phyloP scores from a whole-genome alignment of 2,888 invertebrate species.

The Catocala nupta region DNA sequence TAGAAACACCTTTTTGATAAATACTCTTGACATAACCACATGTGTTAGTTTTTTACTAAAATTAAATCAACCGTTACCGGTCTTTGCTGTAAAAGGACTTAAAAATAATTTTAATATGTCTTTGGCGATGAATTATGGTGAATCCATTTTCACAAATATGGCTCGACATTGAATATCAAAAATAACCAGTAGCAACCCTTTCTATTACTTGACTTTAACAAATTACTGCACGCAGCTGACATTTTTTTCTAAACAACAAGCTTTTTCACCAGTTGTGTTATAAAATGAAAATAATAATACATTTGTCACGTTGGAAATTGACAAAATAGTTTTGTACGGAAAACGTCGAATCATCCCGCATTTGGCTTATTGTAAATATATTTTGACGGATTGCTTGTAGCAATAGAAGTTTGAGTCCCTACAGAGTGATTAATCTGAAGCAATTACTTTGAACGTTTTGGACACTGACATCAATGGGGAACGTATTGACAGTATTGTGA shows the following conservation, averaged over 20 bases:
- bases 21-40: too few species aligned
- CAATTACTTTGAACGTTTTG: conserved; percentile 40
- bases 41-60: too few species aligned
- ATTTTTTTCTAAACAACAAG: conserved; percentile 20
- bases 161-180: not conserved
- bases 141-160: too few species aligned
- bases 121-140: not conserved
- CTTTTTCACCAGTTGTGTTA: conserved; percentile 9
- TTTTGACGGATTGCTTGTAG: conserved; percentile 46
- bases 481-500: conserved; percentile 37
- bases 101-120: not conserved
- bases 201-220: conserved; percentile 34
- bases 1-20: too few species aligned
- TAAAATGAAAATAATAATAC: conserved; percentile 18
- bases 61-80: too few species aligned
- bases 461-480: conserved; percentile 26
- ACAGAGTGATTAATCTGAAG: conserved; percentile 48
- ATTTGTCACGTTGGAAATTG: conserved; percentile 13
- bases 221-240: conserved; percentile 38
- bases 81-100: not conserved
- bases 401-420: conserved; percentile 21
- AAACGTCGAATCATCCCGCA: conserved; percentile 41
- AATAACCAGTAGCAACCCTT: conserved; percentile 25
- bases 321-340: conserved; percentile 45
- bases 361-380: conserved; percentile 42